Base-by-base conservation (phyloP, 2,797 vertebrate genomes). In the Chelidonichthys spinosus region DNA sequence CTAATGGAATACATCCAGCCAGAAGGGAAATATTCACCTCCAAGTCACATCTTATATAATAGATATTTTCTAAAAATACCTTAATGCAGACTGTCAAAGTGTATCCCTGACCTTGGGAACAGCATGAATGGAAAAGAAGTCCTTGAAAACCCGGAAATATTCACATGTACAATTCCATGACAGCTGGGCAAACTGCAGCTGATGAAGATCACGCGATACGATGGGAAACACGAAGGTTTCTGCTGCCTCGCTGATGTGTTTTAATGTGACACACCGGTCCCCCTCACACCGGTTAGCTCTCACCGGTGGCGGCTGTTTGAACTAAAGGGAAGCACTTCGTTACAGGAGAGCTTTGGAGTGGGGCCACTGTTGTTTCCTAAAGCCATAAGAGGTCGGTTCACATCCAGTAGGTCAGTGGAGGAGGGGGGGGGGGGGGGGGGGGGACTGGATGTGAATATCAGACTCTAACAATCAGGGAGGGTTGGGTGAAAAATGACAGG, bases 301-400 rank as follows among this genome's bases (percentile, higher is more conserved):
- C 71, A 81, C 66, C 44, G 35, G 77, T 43, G 56, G 65, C 32
- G 15, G 46, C 79, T 82, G 72, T 90, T 89, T 88, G 74, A 83
- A 84, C 63, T 74, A 74, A 44, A 83, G 74, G 91, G 90, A 93
- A 94, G 61, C 85, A 67, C 81, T 94, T 78, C 69, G 70, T 89
- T 88, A 83, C 66, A 72, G 59, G 42, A n/a, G 68, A 77, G 76
- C 76, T 82, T 89, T 84, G 86, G 91, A 92, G 89, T 89, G 69
- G 52, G 49, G 77, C 77, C 60, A 50, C 59, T 88, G 90, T 90
- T 87, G 85, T 94, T 94, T 94, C 93, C 92, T 89, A 88, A 90
- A 90, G 78, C 68, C 72, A 87, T 89, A 79, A 85, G 87, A 83
- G 74, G 60, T 59, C 36, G 35, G 81, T 85, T 90, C 87, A 82